Evolutionary conservation across 2,888 invertebrate genomes (phyloP).

Genomic region (Brenthis ino): DNA sequence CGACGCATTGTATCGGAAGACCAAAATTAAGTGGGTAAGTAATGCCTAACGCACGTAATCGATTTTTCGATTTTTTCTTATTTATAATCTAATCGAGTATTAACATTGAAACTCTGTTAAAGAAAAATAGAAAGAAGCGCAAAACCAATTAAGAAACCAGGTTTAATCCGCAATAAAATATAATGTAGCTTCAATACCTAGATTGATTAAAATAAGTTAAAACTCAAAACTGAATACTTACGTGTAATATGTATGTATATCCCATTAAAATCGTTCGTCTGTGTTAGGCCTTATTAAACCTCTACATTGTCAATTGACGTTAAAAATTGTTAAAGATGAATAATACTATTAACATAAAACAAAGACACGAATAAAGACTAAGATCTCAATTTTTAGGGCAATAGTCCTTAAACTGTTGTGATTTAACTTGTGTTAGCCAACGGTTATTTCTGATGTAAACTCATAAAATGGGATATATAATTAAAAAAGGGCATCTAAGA

Average conservation of each 20-base stretch:
- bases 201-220: too few relatives aligned
- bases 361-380: not conserved
- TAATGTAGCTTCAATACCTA: too few relatives aligned
- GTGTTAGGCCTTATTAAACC: conserved; percentile 13
- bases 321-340: not conserved
- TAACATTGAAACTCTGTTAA: not conserved
- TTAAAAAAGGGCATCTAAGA: not conserved
- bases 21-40: not conserved
- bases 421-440: conserved; percentile 1
- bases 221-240: too few relatives aligned
- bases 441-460: not conserved
- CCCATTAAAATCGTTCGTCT: not conserved
- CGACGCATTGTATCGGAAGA: not conserved
- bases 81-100: not conserved
- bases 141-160: too few relatives aligned
- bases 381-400: conserved; percentile 12
- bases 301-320: conserved; percentile 14
- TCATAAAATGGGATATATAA: not conserved
- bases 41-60: conserved; percentile 7
- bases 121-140: too few relatives aligned
- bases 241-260: not conserved
- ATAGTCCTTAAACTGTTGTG: conserved; percentile 11
- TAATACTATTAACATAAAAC: not conserved
- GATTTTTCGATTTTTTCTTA: not conserved
- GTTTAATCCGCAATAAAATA: too few relatives aligned